Conservation (phyloP, 2,113 vertebrate species). For the Ptyas mucosa region DNA sequence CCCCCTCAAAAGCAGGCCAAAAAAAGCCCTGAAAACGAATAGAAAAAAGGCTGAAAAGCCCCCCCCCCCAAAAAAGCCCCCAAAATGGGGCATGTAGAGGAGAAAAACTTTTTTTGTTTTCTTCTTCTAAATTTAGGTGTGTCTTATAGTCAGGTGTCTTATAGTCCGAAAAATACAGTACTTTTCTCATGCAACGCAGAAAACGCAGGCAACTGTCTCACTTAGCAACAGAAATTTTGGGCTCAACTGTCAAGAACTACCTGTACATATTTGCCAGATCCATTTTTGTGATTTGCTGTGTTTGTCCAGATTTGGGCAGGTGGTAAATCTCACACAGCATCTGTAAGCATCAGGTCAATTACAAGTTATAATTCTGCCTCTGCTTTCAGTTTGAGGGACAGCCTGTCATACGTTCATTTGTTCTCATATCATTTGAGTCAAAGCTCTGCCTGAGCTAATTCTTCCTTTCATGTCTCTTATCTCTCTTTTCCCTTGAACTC, state of each 20-base stretch:
- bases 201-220: neutral
- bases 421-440: neutral
- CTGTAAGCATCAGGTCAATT: neutral
- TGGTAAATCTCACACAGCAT: neutral
- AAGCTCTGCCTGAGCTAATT: neutral
- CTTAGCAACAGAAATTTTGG: neutral
- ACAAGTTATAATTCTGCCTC: neutral
- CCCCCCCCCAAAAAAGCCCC: too few relatives aligned
- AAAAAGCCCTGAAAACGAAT: too few relatives aligned
- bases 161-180: too few relatives aligned
- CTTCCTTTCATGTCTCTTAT: neutral
- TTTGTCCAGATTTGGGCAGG: neutral
- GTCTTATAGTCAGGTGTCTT: too few relatives aligned
- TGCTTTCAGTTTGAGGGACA: neutral
- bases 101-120: too few relatives aligned
- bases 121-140: too few relatives aligned
- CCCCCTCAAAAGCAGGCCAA: too few relatives aligned
- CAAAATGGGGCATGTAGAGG: too few relatives aligned
- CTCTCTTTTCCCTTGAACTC: neutral
- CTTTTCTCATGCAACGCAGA: too few relatives aligned
- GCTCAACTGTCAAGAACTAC: neutral
- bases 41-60: too few relatives aligned
- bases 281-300: neutral
- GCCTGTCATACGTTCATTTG: neutral
- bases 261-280: neutral